Conservation (phyloP, 2,113 vertebrate genomes). For the Ciconia boyciana region DNA sequence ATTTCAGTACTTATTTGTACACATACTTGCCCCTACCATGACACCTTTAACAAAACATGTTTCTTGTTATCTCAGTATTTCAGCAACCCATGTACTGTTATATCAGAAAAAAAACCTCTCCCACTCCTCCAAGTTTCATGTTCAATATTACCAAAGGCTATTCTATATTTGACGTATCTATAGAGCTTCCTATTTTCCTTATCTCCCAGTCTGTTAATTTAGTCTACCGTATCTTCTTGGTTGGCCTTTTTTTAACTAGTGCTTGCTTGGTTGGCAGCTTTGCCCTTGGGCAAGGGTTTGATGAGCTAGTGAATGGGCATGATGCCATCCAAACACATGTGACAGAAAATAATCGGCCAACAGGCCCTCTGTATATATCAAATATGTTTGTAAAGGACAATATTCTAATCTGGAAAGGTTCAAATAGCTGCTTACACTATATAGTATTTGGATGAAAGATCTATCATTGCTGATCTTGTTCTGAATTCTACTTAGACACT, state of each 20-base stretch:
- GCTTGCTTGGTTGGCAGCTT: not conserved
- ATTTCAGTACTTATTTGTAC: not conserved
- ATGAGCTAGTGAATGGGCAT: slow-evolving; percentile 10
- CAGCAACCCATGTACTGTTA: not conserved
- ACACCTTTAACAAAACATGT: not conserved
- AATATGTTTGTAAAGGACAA: not conserved
- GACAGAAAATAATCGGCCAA: slow-evolving; percentile 14
- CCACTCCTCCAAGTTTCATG: not conserved
- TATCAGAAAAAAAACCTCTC: not conserved
- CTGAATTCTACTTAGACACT: not conserved
- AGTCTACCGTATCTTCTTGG: not conserved
- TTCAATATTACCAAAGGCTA: not conserved
- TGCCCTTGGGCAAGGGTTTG: slow-evolving; percentile 20
- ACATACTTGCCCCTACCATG: not conserved
- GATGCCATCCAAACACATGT: slow-evolving; percentile 47
- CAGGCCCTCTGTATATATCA: not conserved
- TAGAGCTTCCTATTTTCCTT: not conserved
- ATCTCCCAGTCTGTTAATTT: not conserved
- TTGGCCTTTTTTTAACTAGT: not conserved
- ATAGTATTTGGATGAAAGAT: not conserved
- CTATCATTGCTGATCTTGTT: not conserved
- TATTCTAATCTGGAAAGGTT: not conserved
- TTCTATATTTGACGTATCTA: not conserved
- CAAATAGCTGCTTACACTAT: not conserved
- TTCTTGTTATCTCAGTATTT: not conserved